Conservation (phyloP, 2,797 vertebrate species). For the Mormyrus proboscirostris region DNA sequence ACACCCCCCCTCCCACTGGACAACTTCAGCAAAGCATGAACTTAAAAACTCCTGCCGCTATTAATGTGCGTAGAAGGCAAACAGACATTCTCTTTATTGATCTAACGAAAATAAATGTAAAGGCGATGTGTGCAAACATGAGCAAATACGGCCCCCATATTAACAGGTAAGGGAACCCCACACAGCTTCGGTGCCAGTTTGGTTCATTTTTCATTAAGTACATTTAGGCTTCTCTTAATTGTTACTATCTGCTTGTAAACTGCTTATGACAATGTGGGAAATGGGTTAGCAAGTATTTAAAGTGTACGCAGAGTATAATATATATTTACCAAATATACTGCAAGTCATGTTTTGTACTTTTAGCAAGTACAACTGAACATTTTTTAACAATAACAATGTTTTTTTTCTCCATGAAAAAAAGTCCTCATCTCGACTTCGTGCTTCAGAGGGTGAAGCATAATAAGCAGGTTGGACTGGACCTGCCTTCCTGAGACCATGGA, state of each 20-base stretch:
- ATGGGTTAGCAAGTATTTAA: not conserved
- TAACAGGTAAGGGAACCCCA: not conserved
- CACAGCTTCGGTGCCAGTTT: not conserved
- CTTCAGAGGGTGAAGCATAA: not conserved
- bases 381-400: not conserved
- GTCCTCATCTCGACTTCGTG: not conserved
- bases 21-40: not conserved
- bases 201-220: not conserved
- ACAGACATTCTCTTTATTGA: not conserved
- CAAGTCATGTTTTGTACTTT: not conserved
- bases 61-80: not conserved
- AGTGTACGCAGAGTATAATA: not conserved
- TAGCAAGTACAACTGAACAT: not conserved
- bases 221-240: not conserved
- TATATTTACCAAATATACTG: not conserved
- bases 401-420: not conserved
- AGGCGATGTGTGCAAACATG: not conserved
- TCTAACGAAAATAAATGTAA: not conserved
- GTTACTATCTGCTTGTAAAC: not conserved
- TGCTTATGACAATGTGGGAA: not conserved
- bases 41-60: not conserved
- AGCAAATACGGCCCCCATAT: not conserved
- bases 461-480: not conserved
- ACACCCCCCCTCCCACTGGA: not conserved
- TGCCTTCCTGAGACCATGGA: not conserved